Base-by-base conservation (phyloP, 2,113 vertebrate genomes). In the Crypturellus undulatus region DNA sequence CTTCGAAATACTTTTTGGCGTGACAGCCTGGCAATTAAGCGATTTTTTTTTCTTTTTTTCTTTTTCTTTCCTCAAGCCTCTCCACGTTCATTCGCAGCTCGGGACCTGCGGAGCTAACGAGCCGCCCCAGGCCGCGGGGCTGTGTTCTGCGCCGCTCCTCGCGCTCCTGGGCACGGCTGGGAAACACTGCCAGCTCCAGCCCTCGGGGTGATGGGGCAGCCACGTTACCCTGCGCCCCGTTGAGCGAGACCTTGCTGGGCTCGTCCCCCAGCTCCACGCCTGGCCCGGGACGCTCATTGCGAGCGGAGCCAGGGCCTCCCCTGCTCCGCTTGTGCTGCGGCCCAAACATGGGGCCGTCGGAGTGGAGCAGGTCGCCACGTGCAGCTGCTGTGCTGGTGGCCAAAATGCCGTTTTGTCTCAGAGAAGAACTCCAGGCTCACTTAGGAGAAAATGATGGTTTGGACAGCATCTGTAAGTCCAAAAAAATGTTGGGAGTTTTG, bases 71-170 rank as follows among this genome's bases (percentile, higher is more conserved):
- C 47, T 21, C 59, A 88, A 78, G 88, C 81, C 86, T 76, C 82
- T 49, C 52, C 62, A 38, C 51, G 8, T 82, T 84, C 43, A 8
- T 82, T 86, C 68, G 58, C 67, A 36, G 62, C 88, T 89, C 81
- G 34, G 58, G 43, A 92, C 83, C 83, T 85, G 94, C 67, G 91
- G 78, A 95, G 96, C 96, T 95, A 94, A 85, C 83, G 84, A 95
- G n/a, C 60, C 80, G 62, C 28, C 12, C 80, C 84, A 81, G 84
- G 70, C 16, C 36, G 69, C 87, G 56, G 64, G 40, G 49, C 91
- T 89, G 36, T 85, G 91, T 93, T 94, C 79, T 82, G 79, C 79
- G 22, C 73, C 40, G 45, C 11, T 28, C 52, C 15, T 15, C 43
- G 6, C 43, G 40, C 43, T 14, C 43, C 43, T 15, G 43, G 15